Evolutionary conservation across 2,888 invertebrate genomes (phyloP).

Genomic region (Synergus gifuensis): DNA sequence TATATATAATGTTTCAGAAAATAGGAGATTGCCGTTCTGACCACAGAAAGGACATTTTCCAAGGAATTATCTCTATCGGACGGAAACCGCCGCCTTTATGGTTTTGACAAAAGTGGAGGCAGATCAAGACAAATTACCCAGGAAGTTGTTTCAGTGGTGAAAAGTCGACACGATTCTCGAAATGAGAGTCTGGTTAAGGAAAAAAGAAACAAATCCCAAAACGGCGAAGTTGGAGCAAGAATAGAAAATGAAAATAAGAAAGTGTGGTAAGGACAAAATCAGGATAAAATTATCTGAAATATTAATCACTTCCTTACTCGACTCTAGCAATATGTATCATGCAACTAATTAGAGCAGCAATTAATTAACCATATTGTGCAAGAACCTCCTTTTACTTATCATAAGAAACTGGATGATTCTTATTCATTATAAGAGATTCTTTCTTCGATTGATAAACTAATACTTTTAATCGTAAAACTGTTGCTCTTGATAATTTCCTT

Average conservation of each 20-base stretch:
- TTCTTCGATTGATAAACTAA: slow-evolving; percentile 18
- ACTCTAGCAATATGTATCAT: neutral
- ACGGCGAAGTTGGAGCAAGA: neutral
- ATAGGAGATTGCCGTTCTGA: slow-evolving; percentile 44
- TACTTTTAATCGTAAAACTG: slow-evolving; percentile 11
- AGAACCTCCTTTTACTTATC: slow-evolving; percentile 22
- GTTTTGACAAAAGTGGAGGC: neutral
- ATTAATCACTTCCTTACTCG: neutral
- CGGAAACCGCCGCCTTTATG: neutral
- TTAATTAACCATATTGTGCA: slow-evolving; percentile 17
- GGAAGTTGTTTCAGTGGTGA: slow-evolving; percentile 14
- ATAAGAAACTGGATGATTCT: slow-evolving; percentile 10
- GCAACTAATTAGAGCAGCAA: slow-evolving; percentile 15
- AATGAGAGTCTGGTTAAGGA: slow-evolving; percentile 6
- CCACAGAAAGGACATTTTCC: slow-evolving; percentile 50
- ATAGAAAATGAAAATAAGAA: neutral
- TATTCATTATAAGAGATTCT: slow-evolving; percentile 15
- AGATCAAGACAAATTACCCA: slow-evolving; percentile 21
- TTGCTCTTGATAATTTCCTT: neutral
- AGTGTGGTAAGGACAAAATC: neutral
- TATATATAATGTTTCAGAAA: neutral
- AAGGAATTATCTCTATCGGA: slow-evolving; percentile 40
- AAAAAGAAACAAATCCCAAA: neutral
- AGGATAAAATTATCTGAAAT: neutral
- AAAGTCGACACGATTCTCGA: slow-evolving; percentile 28